Evolutionary conservation across 2,113 vertebrate genomes (phyloP).

Genomic region (Lanius collurio): DNA sequence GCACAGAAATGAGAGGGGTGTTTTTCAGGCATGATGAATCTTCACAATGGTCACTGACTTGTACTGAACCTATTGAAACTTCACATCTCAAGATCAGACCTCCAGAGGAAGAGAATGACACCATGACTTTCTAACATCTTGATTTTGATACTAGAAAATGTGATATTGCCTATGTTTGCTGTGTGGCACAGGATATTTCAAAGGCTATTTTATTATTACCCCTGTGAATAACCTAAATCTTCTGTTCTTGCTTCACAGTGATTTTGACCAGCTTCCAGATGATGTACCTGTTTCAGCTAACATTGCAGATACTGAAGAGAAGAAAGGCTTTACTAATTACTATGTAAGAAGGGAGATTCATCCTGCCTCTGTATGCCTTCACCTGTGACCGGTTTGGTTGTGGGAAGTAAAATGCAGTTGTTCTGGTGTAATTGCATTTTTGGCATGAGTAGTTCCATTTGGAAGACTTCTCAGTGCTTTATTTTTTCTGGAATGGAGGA

Average conservation of each 20-base stretch:
- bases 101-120: not conserved
- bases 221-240: not conserved
- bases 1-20: not conserved
- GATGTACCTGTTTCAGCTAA: conserved; percentile 86
- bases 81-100: not conserved
- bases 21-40: not conserved
- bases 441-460: not conserved
- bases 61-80: not conserved
- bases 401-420: not conserved
- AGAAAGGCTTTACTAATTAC: conserved; percentile 89
- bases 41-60: not conserved
- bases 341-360: conserved; percentile 78
- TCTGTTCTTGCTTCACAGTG: conserved; percentile 61
- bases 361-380: not conserved
- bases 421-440: not conserved
- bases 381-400: not conserved
- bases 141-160: not conserved
- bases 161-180: not conserved
- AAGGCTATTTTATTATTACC: not conserved
- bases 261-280: conserved; percentile 93
- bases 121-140: not conserved
- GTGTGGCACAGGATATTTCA: not conserved
- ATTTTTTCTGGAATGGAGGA: not conserved
- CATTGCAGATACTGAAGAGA: conserved; percentile 91
- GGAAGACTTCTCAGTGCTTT: not conserved